Base-by-base conservation (phyloP, 2,888 invertebrate genomes). In the Heliothis peltigera region DNA sequence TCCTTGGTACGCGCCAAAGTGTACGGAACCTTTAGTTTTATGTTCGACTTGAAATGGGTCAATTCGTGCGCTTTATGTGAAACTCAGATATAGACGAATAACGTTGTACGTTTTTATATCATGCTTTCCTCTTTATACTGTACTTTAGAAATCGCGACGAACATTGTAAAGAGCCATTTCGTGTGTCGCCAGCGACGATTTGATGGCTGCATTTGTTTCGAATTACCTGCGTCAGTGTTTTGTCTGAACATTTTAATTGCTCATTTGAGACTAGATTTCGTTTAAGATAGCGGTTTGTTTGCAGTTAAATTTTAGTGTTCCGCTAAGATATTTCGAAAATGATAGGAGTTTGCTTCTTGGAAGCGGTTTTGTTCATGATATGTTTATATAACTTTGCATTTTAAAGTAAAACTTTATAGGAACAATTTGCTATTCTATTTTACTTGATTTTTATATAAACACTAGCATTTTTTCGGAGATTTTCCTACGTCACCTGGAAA, bases 21-120 rank as follows among this genome's bases (percentile, higher is more conserved):
- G 76, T 69, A 72, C 48, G 61, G 64, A 59, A 77, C 75, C 81
- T 81, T 86, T 80, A 83, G 79, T 85, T 86, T 86, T 84, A 84
- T 81, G 79, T 73, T 60, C 75, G 59, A 69, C 61, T 72, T 74
- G 78, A 80, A 85, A 86, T 84, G 74, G 80, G 78, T 80, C 80
- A 79, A 82, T 83, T 84, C 81, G 81, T 69, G 63, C 62, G 65
- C 59, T 84, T 85, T 86, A 85, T 82, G 80, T 75, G 68, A 71
- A 63, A 77, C 80, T 76, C 75, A 71, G 83, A 86, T 83, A 84
- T 76, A 80, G 74, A 77, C 78, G 81, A 81, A 83, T 79, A 80
- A 77, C 70, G 73, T 22, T 64, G 73, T 75, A 68, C 60, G 69
- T 79, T 83, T 84, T 85, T 85, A 84, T 84, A 76, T 78, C 52